phyloP scores from a whole-genome alignment of 2,888 invertebrate species.

The Helobdella robusta region DNA sequence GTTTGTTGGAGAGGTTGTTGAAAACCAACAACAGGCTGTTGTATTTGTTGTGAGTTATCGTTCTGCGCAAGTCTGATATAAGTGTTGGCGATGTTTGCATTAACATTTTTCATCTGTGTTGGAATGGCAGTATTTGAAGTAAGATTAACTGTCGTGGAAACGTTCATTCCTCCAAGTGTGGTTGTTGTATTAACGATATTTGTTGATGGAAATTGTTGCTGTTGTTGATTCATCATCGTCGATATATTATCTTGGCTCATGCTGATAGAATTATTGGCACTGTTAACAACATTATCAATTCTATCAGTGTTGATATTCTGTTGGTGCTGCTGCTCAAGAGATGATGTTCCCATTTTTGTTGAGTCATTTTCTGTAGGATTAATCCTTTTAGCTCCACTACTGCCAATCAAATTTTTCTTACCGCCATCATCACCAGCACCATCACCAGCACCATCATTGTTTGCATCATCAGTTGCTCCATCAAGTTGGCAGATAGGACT shows the following conservation, averaged over 20 bases:
- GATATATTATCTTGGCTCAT: no score
- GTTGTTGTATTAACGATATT: neutral
- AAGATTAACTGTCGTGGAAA: neutral
- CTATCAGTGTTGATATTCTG: no score
- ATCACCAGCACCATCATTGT: neutral
- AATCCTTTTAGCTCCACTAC: neutral
- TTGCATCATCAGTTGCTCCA: constrained; percentile 31
- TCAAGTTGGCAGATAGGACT: constrained; percentile 28
- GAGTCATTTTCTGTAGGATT: constrained; percentile 3
- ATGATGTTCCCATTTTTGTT: no score
- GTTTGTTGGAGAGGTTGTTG: constrained; percentile 37
- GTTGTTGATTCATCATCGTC: no score
- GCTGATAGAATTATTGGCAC: no score
- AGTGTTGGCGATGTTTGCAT: neutral
- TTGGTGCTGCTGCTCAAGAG: no score
- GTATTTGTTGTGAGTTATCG: neutral
- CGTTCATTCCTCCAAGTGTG: neutral
- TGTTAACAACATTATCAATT: no score
- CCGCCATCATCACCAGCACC: neutral
- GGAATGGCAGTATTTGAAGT: neutral
- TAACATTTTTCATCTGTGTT: neutral
- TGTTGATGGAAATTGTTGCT: no score
- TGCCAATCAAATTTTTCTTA: neutral
- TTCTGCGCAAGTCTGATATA: neutral
- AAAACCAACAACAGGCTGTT: neutral